phyloP scores from a whole-genome alignment of 2,797 vertebrate genomes.

The Acrossocheilus fasciatus region DNA sequence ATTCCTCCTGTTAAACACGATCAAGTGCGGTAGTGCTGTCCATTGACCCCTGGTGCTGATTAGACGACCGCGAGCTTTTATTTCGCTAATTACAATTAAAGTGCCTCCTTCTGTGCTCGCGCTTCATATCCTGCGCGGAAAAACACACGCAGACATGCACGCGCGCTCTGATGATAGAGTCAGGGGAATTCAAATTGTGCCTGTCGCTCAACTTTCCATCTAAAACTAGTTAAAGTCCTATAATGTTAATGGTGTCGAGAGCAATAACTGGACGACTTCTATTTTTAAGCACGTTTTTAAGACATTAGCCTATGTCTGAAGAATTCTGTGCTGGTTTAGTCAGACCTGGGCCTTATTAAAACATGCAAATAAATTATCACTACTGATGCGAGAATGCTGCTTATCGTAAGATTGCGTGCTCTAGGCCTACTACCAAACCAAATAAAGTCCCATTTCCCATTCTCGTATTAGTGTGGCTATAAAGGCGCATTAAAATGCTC shows the following conservation, averaged over 20 bases:
- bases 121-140: slow-evolving; percentile 54
- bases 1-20: slow-evolving; percentile 61
- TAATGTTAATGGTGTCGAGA: not conserved
- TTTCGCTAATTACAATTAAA: slow-evolving; percentile 85
- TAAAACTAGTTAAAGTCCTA: not conserved
- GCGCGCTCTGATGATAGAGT: slow-evolving; percentile 49
- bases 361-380: not conserved
- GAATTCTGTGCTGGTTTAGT: not conserved
- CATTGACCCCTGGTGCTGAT: slow-evolving; percentile 89
- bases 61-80: slow-evolving; percentile 83
- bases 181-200: slow-evolving; percentile 51
- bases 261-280: not conserved
- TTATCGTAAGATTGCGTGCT: not conserved
- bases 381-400: not conserved
- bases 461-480: not conserved
- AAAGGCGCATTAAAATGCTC: not conserved
- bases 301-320: not conserved
- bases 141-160: slow-evolving; percentile 26
- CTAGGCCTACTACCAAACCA: not conserved
- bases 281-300: not conserved
- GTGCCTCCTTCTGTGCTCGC: slow-evolving; percentile 70
- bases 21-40: slow-evolving; percentile 77
- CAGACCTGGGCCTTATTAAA: not conserved
- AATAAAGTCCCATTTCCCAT: not conserved
- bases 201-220: not conserved